Evolutionary conservation across 92 coral and sea anemone species (phyloP), one percentile per base, ranked within the genome.

Genomic region (Porites rus): DNA sequence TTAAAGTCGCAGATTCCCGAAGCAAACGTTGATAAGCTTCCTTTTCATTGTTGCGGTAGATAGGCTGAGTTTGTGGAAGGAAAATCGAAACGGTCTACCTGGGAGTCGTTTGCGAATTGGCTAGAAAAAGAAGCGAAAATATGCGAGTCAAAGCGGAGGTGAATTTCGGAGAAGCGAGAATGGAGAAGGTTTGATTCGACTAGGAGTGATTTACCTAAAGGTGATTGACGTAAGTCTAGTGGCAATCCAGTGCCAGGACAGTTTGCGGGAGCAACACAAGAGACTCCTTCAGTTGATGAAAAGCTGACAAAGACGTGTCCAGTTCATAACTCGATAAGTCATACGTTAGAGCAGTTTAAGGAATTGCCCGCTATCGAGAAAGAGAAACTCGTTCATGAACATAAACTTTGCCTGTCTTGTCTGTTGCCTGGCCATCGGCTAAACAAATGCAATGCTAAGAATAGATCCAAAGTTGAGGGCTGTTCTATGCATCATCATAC

Each of bases 381-480:
- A 31, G 84, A 76, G 38, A 65, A 53, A 51, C 16, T 53, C 51
- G 60, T 76, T 10, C 69, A 76, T n/a, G 69, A 43, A 67, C 22
- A 85, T 38, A 38, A 38, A 38, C 46, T 4, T 38, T 38, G 46
- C 52, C 20, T 70, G 16, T 70, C 75, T 46, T 70, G 53, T 31
- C 16, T 71, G 76, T 71, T 71, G 50, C 76, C 76, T 7, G 76
- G 76, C 54, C 80, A 83, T 83, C 67, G 71, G 19, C 70, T 78
- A 51, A 78, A 50, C 9, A 64, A 80, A 70, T 84, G 82, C 28
- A 12, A 3, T 20, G 62, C 43, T 70, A 84, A 16, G 46, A 66
- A 72, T 20, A 84, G 12, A 38, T 84, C 73, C 20, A 60, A 19
- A 31, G 69, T 38, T 24, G 21, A 22, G 16, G 65, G 46, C 84